These are phyloP conservation scores for Lucilia sericata DNA, from an alignment of 1,140 invertebrate species.

Conservation along the genomic window DNA sequence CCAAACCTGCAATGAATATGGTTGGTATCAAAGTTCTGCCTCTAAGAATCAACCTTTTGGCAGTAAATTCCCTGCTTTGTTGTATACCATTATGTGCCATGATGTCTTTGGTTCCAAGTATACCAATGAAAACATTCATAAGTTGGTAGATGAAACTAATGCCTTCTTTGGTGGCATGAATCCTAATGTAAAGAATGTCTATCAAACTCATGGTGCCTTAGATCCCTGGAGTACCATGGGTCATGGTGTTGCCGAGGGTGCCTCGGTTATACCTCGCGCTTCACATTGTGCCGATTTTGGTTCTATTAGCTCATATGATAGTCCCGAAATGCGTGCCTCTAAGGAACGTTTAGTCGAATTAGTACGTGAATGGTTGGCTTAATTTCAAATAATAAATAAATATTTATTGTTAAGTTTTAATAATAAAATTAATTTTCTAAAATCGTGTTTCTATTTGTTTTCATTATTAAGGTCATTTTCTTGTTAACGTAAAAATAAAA, in stretches of 20 bases:
- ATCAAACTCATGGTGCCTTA: slow-evolving; percentile 73
- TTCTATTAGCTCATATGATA: slow-evolving; percentile 70
- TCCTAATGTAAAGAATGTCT: slow-evolving; percentile 73
- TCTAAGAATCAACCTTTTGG: slow-evolving; percentile 76
- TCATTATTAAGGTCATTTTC: too few species aligned
- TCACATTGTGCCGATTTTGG: slow-evolving; percentile 82
- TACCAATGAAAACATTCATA: slow-evolving; percentile 68
- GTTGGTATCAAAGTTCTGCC: slow-evolving; percentile 82
- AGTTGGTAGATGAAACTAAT: slow-evolving; percentile 72
- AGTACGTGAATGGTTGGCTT: slow-evolving; percentile 72
- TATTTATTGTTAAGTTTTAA: not conserved
- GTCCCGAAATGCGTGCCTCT: slow-evolving; percentile 71
- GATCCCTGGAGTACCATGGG: slow-evolving; percentile 78
- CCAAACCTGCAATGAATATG: slow-evolving; percentile 88
- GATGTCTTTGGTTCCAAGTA: slow-evolving; percentile 75
- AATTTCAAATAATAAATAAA: not conserved
- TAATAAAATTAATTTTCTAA: too few species aligned
- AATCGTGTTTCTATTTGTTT: too few species aligned
- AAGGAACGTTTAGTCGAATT: slow-evolving; percentile 71
- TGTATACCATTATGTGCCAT: slow-evolving; percentile 75
- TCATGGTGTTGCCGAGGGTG: slow-evolving; percentile 70
- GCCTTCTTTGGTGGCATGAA: slow-evolving; percentile 72
- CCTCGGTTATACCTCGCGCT: slow-evolving; percentile 65
- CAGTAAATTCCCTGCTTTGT: slow-evolving; percentile 71
- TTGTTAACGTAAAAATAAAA: too few species aligned